Base-by-base conservation (phyloP, 2,888 invertebrate genomes). In the Lasioglossum leucozonium region DNA sequence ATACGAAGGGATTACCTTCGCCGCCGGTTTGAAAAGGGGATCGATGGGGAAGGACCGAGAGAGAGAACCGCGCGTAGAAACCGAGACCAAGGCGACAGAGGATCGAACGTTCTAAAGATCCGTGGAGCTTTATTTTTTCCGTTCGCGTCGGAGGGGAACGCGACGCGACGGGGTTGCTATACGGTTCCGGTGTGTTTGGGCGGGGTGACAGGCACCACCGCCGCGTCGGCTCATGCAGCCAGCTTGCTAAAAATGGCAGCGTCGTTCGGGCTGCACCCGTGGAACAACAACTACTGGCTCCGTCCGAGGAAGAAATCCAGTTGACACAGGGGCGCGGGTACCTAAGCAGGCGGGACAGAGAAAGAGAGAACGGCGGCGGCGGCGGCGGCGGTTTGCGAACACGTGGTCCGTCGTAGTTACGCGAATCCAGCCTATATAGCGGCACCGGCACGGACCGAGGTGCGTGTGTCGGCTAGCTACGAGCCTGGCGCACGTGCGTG, bases 221-320 rank as follows among this genome's bases (percentile, higher is more conserved):
- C 77, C 83, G 86, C 79, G 86, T 85, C 85, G 83, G 82, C 85
- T 72, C 79, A 79, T 78, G 85, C 85, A 86, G 72, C 78, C 79
- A 42, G 77, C 84, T 83, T 85, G 94, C 93, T 95, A 95, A 96
- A 95, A 95, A 96, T 96, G 96, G 95, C 95, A 95, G 95, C 95
- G 92, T 93, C 95, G 72, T 80, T 82, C 93, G 93, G 95, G 93
- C 94, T 95, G 92, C 95, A 95, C 92, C 94, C 95, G 93, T 95
- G 95, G 94, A 95, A 95, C 95, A 95, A 95, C 95, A 84, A 91
- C 89, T 95, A 95, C 93, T 95, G 95, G 93, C 95, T 95, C 93
- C 95, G 95, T 93, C 95, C 96, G 90, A 96, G 95, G 95, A 96
- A 95, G 95, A 96, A 95, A 95, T 95, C 95, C 94, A 96, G 96